Conservation (phyloP, 2,888 invertebrate species). For the Seladonia tumulorum region DNA sequence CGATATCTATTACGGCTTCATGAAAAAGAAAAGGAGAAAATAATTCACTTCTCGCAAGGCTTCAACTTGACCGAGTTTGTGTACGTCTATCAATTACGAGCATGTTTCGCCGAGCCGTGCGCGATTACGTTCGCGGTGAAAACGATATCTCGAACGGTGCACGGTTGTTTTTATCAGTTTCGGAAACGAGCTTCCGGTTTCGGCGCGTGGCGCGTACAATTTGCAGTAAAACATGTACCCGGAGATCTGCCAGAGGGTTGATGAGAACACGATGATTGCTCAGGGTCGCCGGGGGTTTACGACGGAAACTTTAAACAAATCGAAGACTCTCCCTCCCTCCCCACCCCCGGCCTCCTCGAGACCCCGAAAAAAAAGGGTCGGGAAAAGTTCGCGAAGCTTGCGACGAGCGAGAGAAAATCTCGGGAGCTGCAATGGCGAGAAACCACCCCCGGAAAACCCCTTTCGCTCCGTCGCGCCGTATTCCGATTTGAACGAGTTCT, state of each 20-base stretch:
- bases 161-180: constrained; percentile 5
- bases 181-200: constrained; percentile 8
- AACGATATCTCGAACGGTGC: neutral
- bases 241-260: neutral
- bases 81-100: neutral
- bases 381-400: constrained; percentile 19
- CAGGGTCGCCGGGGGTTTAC: constrained; percentile 22
- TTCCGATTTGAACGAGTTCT: constrained; percentile 10
- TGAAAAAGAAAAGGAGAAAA: neutral
- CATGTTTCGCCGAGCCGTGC: too few species aligned
- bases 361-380: neutral
- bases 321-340: constrained; percentile 30
- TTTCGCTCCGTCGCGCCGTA: constrained; percentile 7
- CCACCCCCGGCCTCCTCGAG: neutral
- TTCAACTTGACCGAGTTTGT: neutral
- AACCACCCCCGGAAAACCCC: neutral
- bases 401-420: constrained; percentile 17
- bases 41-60: neutral
- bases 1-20: neutral
- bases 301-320: constrained; percentile 53
- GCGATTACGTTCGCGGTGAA: too few species aligned
- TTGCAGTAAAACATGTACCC: constrained; percentile 30
- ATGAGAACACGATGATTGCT: constrained; percentile 36
- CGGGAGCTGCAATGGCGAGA: neutral
- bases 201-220: constrained; percentile 16